These are phyloP conservation scores for Oreotrochilus melanogaster DNA, from an alignment of 2,113 vertebrate genomes.

Conservation along the genomic window DNA sequence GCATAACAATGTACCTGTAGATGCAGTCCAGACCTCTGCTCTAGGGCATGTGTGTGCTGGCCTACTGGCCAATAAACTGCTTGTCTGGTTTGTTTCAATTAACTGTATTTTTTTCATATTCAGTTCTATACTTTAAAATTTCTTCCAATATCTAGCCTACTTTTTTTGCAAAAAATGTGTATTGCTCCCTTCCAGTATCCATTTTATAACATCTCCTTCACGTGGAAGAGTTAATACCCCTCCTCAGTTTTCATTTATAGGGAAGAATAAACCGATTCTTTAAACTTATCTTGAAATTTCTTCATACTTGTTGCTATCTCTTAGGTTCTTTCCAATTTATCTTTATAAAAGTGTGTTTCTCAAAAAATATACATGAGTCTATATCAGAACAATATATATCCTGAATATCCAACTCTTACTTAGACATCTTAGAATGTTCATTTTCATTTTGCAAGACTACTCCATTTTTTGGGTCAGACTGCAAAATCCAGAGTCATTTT, in stretches of 20 bases:
- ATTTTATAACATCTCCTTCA: neutral
- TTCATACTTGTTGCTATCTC: neutral
- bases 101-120: neutral
- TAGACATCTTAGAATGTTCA: neutral
- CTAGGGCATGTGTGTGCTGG: neutral
- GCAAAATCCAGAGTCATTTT: neutral
- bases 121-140: neutral
- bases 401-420: neutral
- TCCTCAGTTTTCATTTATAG: neutral
- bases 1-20: accelerated
- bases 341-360: neutral
- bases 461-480: neutral
- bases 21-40: neutral
- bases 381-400: neutral
- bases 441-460: neutral
- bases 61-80: neutral
- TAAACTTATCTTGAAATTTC: neutral
- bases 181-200: neutral
- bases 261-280: neutral
- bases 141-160: neutral
- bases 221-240: neutral
- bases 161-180: neutral
- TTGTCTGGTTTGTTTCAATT: neutral
- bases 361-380: neutral
- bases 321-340: neutral